Evolutionary conservation across 2,113 vertebrate species (phyloP), one percentile per base, ranked within the genome.

Genomic region (Regulus satrapa): DNA sequence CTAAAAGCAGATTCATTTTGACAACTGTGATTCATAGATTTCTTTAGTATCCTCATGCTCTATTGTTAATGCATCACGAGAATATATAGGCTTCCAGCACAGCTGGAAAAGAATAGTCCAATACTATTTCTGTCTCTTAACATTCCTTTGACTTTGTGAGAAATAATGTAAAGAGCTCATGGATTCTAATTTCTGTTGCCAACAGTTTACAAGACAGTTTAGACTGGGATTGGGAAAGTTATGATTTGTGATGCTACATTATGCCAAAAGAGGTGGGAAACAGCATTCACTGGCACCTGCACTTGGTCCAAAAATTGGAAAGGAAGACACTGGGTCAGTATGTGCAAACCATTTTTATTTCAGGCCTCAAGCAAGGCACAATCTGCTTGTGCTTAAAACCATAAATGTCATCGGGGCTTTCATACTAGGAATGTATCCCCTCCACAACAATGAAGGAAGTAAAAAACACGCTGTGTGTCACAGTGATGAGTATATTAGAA

Each of bases 21-120:
- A 64, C 77, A 91, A 38, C 52, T 95, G 20, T 85, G 88, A 91
- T 85, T 56, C 40, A 85, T 95, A 54, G 12, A 76, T 92, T 94
- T 77, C 36, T 85, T 79, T 13, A 72, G 46, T 62, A 52, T 74
- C 56, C 56, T 74, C 4, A 13, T 41, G 41, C 69, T 78, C n/a
- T 20, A 24, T 75, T 72, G 24, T 90, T 95, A 92, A 52, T 76
- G 48, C 24, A 92, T 80, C 32, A 86, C 72, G 45, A 75, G 38
- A 80, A 63, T 12, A 38, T 52, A 80, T 21, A 80, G 43, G 38
- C 45, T 92, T 77, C 84, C 2, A 19, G 41, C 75, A 72, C 54
- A 95, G 79, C 63, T 92, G 88, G 72, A 92, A 95, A 68, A 90
- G n/a, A 55, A 52, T 55, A 73, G 69, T 87, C 55, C 41, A 32